Percentiles rank a stretch among this genome's conserved stretches.
Evolutionary conservation across 2,113 vertebrate genomes (phyloP).

Genomic region (cattle (Bos taurus)): ARS-UCD2.0 NC_037355.1:32544501-32545000

Average conservation of each 20-base stretch:
- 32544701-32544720: background rate
- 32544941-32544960: background rate
- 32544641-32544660: background rate
- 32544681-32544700: background rate
- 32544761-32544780: background rate
- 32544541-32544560: background rate
- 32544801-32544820: background rate
- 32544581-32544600: background rate
- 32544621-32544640: background rate
- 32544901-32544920: rapidly evolving
- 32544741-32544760: background rate
- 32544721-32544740: background rate
- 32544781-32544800: background rate
- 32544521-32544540: background rate
- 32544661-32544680: background rate
- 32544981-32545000: background rate
- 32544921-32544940: background rate
- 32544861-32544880: background rate
- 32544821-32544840: background rate
- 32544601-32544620: background rate
- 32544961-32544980: background rate
- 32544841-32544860: background rate
- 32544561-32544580: background rate
- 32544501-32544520: background rate
- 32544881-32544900: background rate